Evolutionary conservation across 2,888 invertebrate species (phyloP).

Genomic region (Lasioglossum pauxillum): DNA sequence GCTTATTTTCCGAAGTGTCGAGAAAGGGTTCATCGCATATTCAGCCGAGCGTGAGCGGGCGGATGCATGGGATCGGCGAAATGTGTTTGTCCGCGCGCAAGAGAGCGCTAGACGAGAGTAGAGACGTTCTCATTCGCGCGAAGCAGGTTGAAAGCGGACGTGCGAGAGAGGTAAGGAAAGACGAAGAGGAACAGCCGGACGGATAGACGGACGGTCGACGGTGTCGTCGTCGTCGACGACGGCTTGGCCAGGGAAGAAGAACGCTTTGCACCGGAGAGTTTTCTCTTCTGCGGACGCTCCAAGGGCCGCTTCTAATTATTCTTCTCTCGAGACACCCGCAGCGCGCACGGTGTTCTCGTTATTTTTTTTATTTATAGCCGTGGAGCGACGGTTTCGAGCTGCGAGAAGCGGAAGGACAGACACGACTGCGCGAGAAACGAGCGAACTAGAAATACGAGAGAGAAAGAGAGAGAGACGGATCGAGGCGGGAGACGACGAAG

Average conservation of each 20-base stretch:
- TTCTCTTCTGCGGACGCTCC: conserved; percentile 56
- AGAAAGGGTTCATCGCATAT: conserved; percentile 14
- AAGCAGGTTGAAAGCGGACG: conserved; percentile 15
- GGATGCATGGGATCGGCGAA: background rate
- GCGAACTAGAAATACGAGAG: conserved; percentile 29
- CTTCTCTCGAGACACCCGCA: conserved; percentile 72
- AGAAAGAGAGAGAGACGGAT: conserved; percentile 9
- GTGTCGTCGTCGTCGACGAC: background rate
- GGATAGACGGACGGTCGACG: background rate
- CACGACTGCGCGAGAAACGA: conserved; percentile 8
- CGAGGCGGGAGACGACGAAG: conserved; percentile 17
- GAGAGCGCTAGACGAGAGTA: background rate
- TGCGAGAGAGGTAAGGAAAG: background rate
- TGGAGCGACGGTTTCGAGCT: conserved; percentile 60
- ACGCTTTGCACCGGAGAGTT: conserved; percentile 48
- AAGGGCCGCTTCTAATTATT: conserved; percentile 72
- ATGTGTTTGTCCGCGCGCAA: conserved; percentile 15
- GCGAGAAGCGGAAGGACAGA: conserved; percentile 58
- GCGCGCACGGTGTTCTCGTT: conserved; percentile 68
- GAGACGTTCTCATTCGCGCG: background rate
- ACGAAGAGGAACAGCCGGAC: background rate
- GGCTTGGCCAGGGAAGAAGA: background rate
- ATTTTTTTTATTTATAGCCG: conserved; percentile 72
- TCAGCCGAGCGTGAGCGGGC: background rate
- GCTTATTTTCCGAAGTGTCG: conserved; percentile 4